These are phyloP conservation scores for Auanema freiburgensis DNA, from an alignment of 2,888 invertebrate genomes.

Conservation along the genomic window DNA sequence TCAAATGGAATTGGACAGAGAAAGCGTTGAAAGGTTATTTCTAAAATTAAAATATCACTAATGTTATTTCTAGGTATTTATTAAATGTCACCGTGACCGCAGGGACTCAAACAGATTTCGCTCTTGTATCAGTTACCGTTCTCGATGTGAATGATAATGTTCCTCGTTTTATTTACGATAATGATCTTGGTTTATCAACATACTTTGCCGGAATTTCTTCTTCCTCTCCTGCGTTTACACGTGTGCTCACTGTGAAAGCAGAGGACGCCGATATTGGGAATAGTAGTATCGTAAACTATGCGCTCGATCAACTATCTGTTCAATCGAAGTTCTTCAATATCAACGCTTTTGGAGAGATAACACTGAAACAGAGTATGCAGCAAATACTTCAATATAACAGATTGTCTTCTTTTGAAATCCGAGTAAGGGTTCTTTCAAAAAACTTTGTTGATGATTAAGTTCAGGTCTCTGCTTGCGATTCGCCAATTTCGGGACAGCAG, in stretches of 20 bases:
- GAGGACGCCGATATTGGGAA: slow-evolving; percentile 82
- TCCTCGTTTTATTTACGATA: slow-evolving; percentile 75
- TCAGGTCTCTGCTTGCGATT: slow-evolving; percentile 56
- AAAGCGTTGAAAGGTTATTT: slow-evolving; percentile 51
- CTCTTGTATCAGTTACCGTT: slow-evolving; percentile 55
- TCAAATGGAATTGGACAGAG: slow-evolving; percentile 59
- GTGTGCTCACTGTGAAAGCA: slow-evolving; percentile 70
- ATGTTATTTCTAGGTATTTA: slow-evolving; percentile 46
- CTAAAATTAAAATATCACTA: background rate
- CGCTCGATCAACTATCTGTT: slow-evolving; percentile 67
- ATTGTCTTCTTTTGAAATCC: slow-evolving; percentile 49
- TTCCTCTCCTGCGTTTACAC: slow-evolving; percentile 47
- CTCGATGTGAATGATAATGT: slow-evolving; percentile 89
- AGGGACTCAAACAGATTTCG: slow-evolving; percentile 54
- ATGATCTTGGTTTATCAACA: slow-evolving; percentile 44
- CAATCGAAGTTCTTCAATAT: slow-evolving; percentile 61
- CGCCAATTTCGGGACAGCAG: slow-evolving; percentile 51
- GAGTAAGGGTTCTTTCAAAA: slow-evolving; percentile 26
- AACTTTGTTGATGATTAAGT: slow-evolving; percentile 1
- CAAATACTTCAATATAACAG: slow-evolving; percentile 46
- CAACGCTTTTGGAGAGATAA: slow-evolving; percentile 52
- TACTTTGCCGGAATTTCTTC: slow-evolving; percentile 60
- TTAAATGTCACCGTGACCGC: slow-evolving; percentile 61
- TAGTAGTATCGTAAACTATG: slow-evolving; percentile 81
- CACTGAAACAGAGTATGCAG: slow-evolving; percentile 53